Evolutionary conservation across 2,888 invertebrate genomes (phyloP).

Genomic region (Ligdia adustata): DNA sequence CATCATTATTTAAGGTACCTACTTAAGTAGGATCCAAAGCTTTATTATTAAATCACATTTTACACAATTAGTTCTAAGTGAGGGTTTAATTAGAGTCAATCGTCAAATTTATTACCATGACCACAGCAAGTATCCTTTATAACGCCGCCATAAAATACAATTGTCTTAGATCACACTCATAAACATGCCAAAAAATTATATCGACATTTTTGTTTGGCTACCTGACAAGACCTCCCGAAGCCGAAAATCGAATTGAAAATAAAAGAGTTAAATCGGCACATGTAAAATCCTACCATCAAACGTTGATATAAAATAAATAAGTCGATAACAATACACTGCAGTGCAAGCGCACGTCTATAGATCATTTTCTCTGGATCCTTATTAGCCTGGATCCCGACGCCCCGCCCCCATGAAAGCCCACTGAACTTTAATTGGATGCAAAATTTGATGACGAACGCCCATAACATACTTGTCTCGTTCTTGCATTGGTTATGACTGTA

Average conservation of each 20-base stretch:
- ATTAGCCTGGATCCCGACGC: conserved; percentile 73
- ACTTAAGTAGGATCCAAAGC: too few relatives aligned
- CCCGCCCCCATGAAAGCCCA: conserved; percentile 78
- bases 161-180: not conserved
- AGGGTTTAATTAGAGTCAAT: not conserved
- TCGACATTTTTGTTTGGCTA: conserved; percentile 25
- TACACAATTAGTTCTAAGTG: too few relatives aligned
- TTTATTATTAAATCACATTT: too few relatives aligned
- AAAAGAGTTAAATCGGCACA: conserved; percentile 50
- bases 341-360: conserved; percentile 72
- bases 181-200: conserved; percentile 21
- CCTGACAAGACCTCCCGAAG: conserved; percentile 43
- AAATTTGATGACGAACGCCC: conserved; percentile 75
- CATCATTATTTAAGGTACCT: too few relatives aligned
- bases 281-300: conserved; percentile 70
- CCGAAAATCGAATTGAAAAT: conserved; percentile 50
- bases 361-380: conserved; percentile 80
- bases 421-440: conserved; percentile 81
- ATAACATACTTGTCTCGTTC: conserved; percentile 53
- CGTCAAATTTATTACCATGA: conserved; percentile 16
- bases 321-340: conserved; percentile 77
- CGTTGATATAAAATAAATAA: conserved; percentile 75
- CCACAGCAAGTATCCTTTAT: conserved; percentile 1
- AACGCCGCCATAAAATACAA: conserved; percentile 1
- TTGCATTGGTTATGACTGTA: conserved; percentile 16